Evolutionary conservation across 2,797 vertebrate species (phyloP), one percentile per base, ranked within the genome.

Genomic region (Neopelma chrysocephalum): DNA sequence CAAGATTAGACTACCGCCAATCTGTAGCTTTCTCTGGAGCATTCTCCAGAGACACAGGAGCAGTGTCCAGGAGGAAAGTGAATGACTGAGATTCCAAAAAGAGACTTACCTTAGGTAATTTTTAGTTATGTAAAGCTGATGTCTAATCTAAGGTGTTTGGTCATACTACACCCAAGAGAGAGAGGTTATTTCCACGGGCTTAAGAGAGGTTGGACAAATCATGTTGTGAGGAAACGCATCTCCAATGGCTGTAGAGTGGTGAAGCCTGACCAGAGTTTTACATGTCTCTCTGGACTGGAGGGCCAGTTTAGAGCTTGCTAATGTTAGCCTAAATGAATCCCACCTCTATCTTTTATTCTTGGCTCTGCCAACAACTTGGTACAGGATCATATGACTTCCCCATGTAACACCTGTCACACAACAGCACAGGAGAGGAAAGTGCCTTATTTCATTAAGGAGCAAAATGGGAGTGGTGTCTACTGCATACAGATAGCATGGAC

Each of bases 351-450:
- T 87, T 85, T 89, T 29, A 48, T 58, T 68, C 60, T 68, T 66
- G 50, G 27, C 72, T 76, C 42, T 95, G 53, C 48, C 25, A 71
- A 9, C 31, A 75, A 0, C 26, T 57, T 81, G 84, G n/a, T 92
- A 15, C 4, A 7, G 51, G 53, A 87, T 86, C 22, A 10, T 34
- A 21, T 36, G 71, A 27, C 64, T 73, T 47, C 77, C 62, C 54
- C 9, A 4, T 62, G 45, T 60, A 72, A 56, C 42, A 76, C 34
- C 45, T 94, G 34, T 94, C 94, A 62, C 82, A 83, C 89, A 91
- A 62, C 23, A 86, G 27, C 68, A 38, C 10, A 21, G 65, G 73
- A 83, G 73, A 89, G 36, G 58, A 72, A 90, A 72, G 77, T 68
- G 79, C 77, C 16, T 42, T 75, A 21, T 66, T 94, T 91, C 75